Evolutionary conservation across 2,113 vertebrate genomes (phyloP).

Genomic region (Syrrhaptes paradoxus): DNA sequence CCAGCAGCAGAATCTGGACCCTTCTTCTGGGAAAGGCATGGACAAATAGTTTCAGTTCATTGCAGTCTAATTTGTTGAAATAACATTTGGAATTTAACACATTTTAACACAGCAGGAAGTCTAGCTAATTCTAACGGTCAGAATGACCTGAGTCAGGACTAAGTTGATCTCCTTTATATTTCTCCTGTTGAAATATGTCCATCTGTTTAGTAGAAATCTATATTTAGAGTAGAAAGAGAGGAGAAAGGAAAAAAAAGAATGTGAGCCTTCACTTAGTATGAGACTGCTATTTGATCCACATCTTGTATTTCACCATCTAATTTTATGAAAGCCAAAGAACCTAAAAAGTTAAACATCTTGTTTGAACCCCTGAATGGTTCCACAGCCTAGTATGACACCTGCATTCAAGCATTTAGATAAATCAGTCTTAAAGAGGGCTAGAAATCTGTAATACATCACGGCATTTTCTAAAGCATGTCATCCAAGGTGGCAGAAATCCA

Average conservation of each 20-base stretch:
- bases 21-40: not conserved
- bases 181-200: not conserved
- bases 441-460: not conserved
- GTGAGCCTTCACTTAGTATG: not conserved
- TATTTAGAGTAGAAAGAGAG: not conserved
- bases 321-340: not conserved
- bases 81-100: not conserved
- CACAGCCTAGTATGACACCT: not conserved
- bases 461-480: not conserved
- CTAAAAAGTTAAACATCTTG: not conserved
- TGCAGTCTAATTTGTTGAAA: not conserved
- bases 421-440: not conserved
- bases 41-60: not conserved
- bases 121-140: not conserved
- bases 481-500: not conserved
- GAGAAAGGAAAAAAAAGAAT: not conserved
- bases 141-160: not conserved
- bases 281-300: not conserved
- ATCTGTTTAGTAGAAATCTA: not conserved
- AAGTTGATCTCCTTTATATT: not conserved
- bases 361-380: not conserved
- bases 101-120: not conserved
- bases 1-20: not conserved
- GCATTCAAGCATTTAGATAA: not conserved
- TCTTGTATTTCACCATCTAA: not conserved